Conservation (phyloP, 2,113 vertebrate genomes). For the Bombycilla garrulus region DNA sequence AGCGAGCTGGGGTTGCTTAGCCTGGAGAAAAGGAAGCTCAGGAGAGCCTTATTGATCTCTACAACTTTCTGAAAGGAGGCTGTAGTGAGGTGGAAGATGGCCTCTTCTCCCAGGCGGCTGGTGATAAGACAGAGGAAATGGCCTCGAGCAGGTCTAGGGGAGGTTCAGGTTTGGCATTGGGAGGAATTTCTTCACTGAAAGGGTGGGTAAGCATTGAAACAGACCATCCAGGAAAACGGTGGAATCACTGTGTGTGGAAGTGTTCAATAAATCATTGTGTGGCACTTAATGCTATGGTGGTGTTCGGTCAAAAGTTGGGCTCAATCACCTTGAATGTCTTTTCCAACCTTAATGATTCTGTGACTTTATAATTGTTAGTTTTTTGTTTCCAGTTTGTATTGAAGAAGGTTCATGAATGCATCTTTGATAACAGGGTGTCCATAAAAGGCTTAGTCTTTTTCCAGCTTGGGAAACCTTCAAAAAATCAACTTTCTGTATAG, state of each 20-base stretch:
- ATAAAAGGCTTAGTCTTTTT: not conserved
- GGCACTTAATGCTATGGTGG: no score
- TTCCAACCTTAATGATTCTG: not conserved
- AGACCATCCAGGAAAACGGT: not conserved
- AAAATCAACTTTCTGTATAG: not conserved
- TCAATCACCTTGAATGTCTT: not conserved
- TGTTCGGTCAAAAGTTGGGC: not conserved
- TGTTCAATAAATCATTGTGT: not conserved
- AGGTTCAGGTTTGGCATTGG: fast-evolving
- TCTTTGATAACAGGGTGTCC: not conserved
- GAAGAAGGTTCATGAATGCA: not conserved
- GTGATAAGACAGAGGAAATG: not conserved
- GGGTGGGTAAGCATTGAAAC: not conserved
- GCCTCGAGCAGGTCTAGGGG: not conserved
- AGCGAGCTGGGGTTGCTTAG: not conserved
- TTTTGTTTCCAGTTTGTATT: not conserved
- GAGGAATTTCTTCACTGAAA: not conserved
- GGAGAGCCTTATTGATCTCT: not conserved
- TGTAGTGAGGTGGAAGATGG: not conserved
- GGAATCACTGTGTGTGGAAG: fast-evolving
- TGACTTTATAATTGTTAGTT: not conserved
- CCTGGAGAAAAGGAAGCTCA: not conserved
- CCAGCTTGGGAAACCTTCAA: not conserved
- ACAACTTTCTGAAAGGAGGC: not conserved
- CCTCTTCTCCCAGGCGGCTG: not conserved